Conservation (phyloP, 2,888 invertebrate genomes). For the Mesorhabditis belari region DNA sequence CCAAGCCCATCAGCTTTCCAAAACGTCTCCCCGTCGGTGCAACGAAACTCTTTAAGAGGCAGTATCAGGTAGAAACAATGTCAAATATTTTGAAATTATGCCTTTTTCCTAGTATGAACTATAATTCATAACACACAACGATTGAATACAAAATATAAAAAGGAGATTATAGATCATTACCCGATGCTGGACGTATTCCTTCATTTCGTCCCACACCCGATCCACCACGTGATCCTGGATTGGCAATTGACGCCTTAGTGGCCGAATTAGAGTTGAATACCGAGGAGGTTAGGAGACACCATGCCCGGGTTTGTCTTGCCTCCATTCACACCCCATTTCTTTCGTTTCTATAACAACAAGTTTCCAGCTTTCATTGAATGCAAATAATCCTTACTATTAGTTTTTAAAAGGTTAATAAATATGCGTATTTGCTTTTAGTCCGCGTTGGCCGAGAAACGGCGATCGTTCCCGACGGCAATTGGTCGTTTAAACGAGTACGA, state of each 20-base stretch:
- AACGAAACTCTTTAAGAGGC: not conserved
- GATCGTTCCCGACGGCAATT: slow-evolving; percentile 35
- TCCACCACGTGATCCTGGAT: slow-evolving; percentile 27
- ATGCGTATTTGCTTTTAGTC: not conserved
- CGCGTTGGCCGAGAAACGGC: slow-evolving; percentile 22
- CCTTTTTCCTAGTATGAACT: no score
- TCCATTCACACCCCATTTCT: not conserved
- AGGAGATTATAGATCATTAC: slow-evolving; percentile 15
- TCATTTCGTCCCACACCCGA: slow-evolving; percentile 1
- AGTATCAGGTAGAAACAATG: not conserved
- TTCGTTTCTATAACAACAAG: no score
- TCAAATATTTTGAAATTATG: not conserved
- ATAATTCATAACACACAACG: slow-evolving; percentile 14
- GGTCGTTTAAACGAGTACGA: not conserved
- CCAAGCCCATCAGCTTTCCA: slow-evolving; percentile 37
- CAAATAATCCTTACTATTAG: not conserved
- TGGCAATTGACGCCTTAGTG: slow-evolving; percentile 47
- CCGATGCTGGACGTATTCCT: slow-evolving; percentile 11
- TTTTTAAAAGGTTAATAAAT: not conserved
- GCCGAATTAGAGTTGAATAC: slow-evolving; percentile 50
- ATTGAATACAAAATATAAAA: slow-evolving; percentile 18
- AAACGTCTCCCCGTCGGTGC: slow-evolving; percentile 8
- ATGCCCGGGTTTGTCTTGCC: slow-evolving; percentile 1
- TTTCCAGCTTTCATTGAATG: not conserved
- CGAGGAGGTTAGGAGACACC: slow-evolving; percentile 23